These are phyloP conservation scores for Anser cygnoides DNA, from an alignment of 2,113 vertebrate species.

Conservation along the genomic window DNA sequence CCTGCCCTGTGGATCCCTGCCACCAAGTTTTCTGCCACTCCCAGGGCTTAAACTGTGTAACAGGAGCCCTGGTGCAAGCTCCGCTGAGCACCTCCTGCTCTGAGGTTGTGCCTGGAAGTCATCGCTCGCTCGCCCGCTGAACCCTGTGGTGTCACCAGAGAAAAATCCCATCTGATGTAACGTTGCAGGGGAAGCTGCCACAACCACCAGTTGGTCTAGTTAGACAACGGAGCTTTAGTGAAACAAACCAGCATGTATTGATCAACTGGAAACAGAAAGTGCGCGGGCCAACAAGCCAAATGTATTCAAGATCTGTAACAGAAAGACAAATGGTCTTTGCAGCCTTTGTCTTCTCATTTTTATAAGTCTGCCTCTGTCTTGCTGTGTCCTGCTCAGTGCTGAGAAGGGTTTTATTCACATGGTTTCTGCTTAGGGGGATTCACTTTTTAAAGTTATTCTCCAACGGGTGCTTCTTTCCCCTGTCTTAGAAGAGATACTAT, in stretches of 20 bases:
- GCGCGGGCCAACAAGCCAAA: neutral
- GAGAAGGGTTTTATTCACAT: slow-evolving; percentile 21
- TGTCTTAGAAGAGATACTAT: neutral
- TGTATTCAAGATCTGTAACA: neutral
- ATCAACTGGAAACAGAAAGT: neutral
- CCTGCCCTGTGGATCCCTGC: neutral
- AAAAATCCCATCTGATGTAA: slow-evolving; percentile 3
- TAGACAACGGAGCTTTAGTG: neutral
- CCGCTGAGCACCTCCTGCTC: neutral
- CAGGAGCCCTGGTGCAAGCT: neutral
- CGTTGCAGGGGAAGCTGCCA: neutral
- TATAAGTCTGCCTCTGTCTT: slow-evolving; percentile 27
- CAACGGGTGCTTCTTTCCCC: neutral
- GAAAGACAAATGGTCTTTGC: slow-evolving; percentile 24
- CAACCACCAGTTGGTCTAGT: neutral
- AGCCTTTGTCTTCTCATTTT: slow-evolving; percentile 50
- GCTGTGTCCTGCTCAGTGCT: neutral
- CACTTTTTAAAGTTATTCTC: neutral
- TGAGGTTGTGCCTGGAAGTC: neutral
- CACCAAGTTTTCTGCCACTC: neutral
- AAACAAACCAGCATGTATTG: neutral
- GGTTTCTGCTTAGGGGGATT: slow-evolving; percentile 10
- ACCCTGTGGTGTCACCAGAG: slow-evolving; percentile 23
- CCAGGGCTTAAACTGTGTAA: neutral
- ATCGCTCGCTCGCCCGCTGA: neutral